A percentile compares a stretch with the other conserved stretches of the same genome.
Conservation (phyloP, 2,888 invertebrate species). For the Mythimna albipuncta region DNA sequence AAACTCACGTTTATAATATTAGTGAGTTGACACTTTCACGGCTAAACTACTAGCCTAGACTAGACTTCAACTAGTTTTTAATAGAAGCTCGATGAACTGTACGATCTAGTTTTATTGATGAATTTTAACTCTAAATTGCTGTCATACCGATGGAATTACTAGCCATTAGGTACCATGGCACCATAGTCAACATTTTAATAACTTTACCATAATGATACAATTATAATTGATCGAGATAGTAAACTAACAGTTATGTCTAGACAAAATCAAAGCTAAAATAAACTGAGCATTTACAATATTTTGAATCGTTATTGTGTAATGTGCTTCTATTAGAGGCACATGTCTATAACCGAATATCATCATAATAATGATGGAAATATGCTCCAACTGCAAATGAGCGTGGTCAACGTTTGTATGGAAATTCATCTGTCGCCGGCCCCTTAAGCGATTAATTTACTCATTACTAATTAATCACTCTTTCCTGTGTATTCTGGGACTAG, state of each 20-base stretch:
- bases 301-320: neutral
- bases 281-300: neutral
- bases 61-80: neutral
- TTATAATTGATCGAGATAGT: constrained; percentile 12
- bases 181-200: neutral
- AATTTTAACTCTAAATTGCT: neutral
- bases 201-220: neutral
- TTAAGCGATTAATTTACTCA: neutral
- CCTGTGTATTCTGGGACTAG: no score
- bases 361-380: no score
- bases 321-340: no score
- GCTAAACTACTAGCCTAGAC: no score
- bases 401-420: no score
- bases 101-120: neutral
- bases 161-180: constrained; percentile 5
- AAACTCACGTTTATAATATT: no score
- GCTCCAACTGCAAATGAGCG: no score
- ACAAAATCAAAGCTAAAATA: constrained; percentile 12
- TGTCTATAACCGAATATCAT: no score
- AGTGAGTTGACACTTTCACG: no score
- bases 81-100: neutral
- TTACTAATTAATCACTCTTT: no score
- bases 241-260: constrained; percentile 15
- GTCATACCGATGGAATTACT: neutral
- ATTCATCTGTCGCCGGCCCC: no score